Base-by-base conservation (phyloP, 2,113 vertebrate species). In the Dipodomys stephensi region DNA sequence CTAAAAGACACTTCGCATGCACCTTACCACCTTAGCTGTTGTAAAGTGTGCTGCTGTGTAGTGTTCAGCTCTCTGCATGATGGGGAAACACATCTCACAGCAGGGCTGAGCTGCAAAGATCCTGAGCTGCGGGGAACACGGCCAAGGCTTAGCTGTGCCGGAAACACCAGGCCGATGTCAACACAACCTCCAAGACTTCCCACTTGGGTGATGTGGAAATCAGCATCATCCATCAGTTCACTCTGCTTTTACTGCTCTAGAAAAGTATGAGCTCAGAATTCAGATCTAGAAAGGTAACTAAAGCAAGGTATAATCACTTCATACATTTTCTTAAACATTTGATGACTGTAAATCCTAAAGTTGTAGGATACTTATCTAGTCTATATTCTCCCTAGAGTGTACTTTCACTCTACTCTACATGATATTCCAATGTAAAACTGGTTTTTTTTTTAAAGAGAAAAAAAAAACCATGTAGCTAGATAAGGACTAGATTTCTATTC, bases 231-330 rank as follows among this genome's bases (percentile, higher is more conserved):
- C 20, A 62, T 53, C 57, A 32, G 81, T 78, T 39, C 35, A 53
- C 83, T 22, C 19, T 12, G 20, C 39, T 92, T 27, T 96, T 76
- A 53, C 19, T 90, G 65, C 44, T 60, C 73, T 83, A 60, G 6
- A 49, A 49, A 49, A 11, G 49, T 9, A 49, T 49, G 12, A 9
- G 32, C 86, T 69, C 53, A 92, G 62, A 94, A 65, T 57, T 87
- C 46, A 57, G 77, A 87, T 74, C 92, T 83, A 27, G 76, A 62
- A 60, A 65, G 57, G 25, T 65, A 88, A 81, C 46, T 92, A 85
- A 90, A 94, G 83, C 35, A 82, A 73, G 77, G 35, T 72, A 28
- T 35, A 90, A 46, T 90, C 60, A 89, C 88, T 69, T 84, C n/a
- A 82, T 46, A 27, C 22, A 62, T 39, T 89, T 94, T 93, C 71